Percentiles rank a stretch among this genome's conserved stretches.
Evolutionary conservation across 2,888 invertebrate species (phyloP).

Genomic region (Acrobasis consociella): DNA sequence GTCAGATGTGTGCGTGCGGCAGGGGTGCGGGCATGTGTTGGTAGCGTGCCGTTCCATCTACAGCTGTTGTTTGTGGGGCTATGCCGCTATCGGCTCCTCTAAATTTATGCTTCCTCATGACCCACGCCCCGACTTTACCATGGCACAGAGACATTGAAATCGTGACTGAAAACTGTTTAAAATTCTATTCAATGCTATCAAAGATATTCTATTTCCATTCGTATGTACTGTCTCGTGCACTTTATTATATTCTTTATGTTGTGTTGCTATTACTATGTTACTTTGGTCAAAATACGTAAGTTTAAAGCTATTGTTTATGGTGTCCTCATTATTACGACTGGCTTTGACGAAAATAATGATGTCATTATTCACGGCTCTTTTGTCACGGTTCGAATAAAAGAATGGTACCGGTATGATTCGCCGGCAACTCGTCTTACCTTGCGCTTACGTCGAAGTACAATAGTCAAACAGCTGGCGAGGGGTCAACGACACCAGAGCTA

Average conservation of each 20-base stretch:
- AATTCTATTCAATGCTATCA: conserved; percentile 55
- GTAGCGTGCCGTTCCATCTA: conserved; percentile 67
- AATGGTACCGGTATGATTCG: conserved; percentile 65
- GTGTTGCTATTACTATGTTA: conserved; percentile 2
- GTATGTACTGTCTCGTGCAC: conserved; percentile 31
- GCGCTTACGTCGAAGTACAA: conserved; percentile 63
- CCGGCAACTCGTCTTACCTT: conserved; percentile 65
- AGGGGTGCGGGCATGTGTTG: conserved; percentile 74
- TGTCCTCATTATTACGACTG: conserved; percentile 55
- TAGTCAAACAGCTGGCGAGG: conserved; percentile 77
- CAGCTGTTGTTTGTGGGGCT: conserved; percentile 78
- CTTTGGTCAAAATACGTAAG: conserved; percentile 27
- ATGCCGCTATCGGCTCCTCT: conserved; percentile 66
- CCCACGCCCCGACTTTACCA: conserved; percentile 60
- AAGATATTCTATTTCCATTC: conserved; percentile 36
- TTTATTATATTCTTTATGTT: conserved; percentile 9
- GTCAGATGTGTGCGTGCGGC: conserved; percentile 55
- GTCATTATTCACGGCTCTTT: conserved; percentile 76
- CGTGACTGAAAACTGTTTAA: conserved; percentile 54
- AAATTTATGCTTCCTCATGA: conserved; percentile 81
- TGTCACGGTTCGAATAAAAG: conserved; percentile 71
- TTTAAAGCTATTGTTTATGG: conserved; percentile 47
- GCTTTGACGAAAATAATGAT: conserved; percentile 66
- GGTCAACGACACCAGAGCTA: conserved; percentile 72
- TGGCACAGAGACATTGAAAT: conserved; percentile 50